phyloP scores from a whole-genome alignment of 2,888 invertebrate species.

The Athripsodes cinereus region DNA sequence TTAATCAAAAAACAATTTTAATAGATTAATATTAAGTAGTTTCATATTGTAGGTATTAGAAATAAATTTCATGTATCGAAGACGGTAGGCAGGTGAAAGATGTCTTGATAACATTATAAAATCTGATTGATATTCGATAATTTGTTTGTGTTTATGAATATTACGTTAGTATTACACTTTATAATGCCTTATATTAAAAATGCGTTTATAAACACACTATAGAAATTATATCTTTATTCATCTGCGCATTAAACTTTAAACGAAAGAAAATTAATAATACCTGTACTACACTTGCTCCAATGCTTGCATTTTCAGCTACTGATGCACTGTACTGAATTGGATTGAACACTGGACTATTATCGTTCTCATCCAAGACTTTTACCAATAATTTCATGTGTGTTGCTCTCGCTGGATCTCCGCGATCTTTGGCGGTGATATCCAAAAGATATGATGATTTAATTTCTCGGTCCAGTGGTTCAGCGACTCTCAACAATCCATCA shows the following conservation, averaged over 20 bases:
- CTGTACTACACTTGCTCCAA: constrained; percentile 85
- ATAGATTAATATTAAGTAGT: no score
- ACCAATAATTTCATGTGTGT: constrained; percentile 66
- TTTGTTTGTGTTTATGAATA: no score
- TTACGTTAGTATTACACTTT: neutral
- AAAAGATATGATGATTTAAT: constrained; percentile 67
- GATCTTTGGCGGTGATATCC: constrained; percentile 76
- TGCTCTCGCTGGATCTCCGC: constrained; percentile 75
- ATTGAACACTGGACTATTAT: constrained; percentile 84
- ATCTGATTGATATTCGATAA: no score
- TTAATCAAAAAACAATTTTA: no score
- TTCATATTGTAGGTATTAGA: no score
- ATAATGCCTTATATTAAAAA: neutral
- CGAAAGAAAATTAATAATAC: constrained; percentile 37
- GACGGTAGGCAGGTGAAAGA: no score
- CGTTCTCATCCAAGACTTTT: constrained; percentile 79
- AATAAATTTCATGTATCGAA: no score
- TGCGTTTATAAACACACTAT: no score
- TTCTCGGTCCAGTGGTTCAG: constrained; percentile 83
- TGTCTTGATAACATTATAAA: no score
- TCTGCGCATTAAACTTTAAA: no score
- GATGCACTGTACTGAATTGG: constrained; percentile 85
- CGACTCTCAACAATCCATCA: constrained; percentile 80
- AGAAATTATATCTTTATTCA: no score
- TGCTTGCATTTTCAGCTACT: constrained; percentile 89